phyloP scores from a whole-genome alignment of 2,113 vertebrate species.

The Redunca redunca region DNA sequence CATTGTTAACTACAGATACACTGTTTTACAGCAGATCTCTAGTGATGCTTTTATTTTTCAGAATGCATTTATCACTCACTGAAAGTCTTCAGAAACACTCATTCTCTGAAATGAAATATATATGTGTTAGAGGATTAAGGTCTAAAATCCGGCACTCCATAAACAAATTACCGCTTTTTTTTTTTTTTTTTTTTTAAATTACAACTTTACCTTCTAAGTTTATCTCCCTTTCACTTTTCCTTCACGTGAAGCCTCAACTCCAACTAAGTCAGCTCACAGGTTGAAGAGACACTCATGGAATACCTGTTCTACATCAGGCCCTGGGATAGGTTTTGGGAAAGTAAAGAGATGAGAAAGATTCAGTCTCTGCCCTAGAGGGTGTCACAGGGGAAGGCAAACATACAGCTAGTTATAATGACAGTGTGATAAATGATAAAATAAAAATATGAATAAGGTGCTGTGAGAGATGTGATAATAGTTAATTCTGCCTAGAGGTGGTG shows the following conservation, averaged over 20 bases:
- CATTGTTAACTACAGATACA: neutral
- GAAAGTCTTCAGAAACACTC: neutral
- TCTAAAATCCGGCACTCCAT: neutral
- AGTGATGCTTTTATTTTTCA: neutral
- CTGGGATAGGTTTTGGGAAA: neutral
- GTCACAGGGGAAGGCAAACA: constrained; percentile 28
- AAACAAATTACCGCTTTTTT: neutral
- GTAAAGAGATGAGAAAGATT: neutral
- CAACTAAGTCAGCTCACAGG: neutral
- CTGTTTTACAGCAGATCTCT: neutral
- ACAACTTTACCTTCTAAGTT: neutral
- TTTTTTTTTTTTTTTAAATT: neutral
- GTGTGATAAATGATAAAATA: constrained; percentile 38
- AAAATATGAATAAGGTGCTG: constrained; percentile 20
- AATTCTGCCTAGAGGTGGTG: constrained; percentile 40
- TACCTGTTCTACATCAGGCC: neutral
- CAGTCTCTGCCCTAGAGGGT: constrained; percentile 24
- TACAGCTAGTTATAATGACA: constrained; percentile 44
- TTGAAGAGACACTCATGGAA: neutral
- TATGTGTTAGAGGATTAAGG: neutral
- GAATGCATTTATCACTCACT: neutral
- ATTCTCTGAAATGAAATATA: neutral
- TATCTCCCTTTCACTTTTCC: neutral
- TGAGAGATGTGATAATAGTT: constrained; percentile 43
- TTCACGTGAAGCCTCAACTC: neutral